Evolutionary conservation across 2,797 vertebrate species (phyloP).

Genomic region (Notolepis coatsorum): DNA sequence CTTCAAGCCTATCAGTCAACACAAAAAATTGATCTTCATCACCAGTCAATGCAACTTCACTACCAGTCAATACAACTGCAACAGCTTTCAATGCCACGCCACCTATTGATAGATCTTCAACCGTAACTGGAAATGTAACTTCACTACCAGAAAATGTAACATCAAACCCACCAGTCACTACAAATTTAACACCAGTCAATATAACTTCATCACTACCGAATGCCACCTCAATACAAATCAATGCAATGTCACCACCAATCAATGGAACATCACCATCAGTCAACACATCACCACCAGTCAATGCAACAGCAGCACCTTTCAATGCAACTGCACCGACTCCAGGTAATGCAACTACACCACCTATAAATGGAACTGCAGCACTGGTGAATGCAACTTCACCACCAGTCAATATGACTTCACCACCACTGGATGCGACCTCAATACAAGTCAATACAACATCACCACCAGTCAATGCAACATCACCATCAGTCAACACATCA

Average conservation of each 20-base stretch:
- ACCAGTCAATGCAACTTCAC: rapidly evolving
- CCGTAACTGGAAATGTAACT: background rate
- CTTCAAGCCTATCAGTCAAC: background rate
- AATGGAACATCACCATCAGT: background rate
- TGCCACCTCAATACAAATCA: no score
- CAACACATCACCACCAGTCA: background rate
- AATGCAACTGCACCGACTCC: background rate
- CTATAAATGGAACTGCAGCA: background rate
- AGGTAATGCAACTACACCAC: background rate
- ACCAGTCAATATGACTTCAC: background rate
- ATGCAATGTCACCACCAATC: background rate
- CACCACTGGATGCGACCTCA: background rate
- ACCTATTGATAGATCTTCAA: no score
- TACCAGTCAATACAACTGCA: background rate
- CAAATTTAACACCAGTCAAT: background rate
- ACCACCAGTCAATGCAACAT: background rate
- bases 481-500: background rate
- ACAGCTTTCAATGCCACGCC: background rate
- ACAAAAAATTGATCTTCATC: background rate
- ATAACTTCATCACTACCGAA: background rate
- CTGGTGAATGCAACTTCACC: background rate
- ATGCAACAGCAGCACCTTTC: no score
- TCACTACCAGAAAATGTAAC: background rate
- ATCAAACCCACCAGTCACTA: background rate
- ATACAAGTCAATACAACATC: background rate